These are phyloP conservation scores for Turnix velox DNA, from an alignment of 2,113 vertebrate species.

Conservation along the genomic window DNA sequence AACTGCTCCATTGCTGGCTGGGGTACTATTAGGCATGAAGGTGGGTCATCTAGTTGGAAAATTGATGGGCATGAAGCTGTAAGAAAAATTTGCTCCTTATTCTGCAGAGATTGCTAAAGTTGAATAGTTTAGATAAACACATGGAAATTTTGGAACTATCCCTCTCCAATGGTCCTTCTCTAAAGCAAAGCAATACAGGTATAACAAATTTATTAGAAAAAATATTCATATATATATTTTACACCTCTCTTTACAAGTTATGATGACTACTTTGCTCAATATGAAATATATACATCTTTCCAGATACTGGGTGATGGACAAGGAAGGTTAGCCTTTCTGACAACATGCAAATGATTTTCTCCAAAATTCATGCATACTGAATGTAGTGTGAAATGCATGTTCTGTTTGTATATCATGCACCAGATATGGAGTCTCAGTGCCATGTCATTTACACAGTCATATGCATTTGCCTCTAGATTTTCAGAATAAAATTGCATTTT, in stretches of 20 bases:
- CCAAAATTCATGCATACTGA: neutral
- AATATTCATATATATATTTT: neutral
- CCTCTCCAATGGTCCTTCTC: neutral
- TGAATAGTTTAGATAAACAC: neutral
- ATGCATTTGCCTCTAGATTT: neutral
- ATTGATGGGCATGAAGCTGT: neutral
- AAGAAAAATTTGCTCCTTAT: neutral
- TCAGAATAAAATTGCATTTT: neutral
- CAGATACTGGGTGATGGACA: neutral
- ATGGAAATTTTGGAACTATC: neutral
- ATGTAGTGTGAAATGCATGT: neutral
- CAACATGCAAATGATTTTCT: neutral
- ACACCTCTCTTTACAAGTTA: neutral
- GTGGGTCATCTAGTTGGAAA: conserved; percentile 44
- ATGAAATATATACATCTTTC: neutral
- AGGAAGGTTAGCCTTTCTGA: neutral
- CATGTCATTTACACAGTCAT: neutral
- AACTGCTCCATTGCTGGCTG: conserved; percentile 87
- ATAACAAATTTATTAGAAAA: neutral
- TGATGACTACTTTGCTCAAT: neutral
- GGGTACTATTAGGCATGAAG: conserved; percentile 63
- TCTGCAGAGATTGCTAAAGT: neutral
- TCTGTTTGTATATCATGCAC: neutral
- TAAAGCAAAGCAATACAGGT: neutral
- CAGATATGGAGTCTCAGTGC: neutral